Evolutionary conservation across 2,888 invertebrate species (phyloP).

Genomic region (Rhyacophila evoluta): DNA sequence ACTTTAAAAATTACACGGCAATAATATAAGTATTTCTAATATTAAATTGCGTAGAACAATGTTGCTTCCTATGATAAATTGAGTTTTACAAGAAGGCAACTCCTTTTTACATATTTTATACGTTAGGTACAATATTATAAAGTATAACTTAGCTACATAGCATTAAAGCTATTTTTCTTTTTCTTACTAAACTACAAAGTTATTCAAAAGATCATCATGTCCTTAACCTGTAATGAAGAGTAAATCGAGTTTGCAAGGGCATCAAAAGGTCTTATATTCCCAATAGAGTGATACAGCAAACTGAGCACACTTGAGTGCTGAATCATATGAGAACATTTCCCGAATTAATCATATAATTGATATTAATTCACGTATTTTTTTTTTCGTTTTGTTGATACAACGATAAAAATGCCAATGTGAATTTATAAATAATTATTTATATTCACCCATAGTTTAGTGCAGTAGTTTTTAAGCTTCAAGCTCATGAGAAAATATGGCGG

Average conservation of each 20-base stretch:
- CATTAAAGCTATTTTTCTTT: not conserved
- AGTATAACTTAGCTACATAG: not conserved
- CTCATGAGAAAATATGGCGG: too few relatives aligned
- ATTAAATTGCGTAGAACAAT: too few relatives aligned
- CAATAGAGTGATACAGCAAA: not conserved
- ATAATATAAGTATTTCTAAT: too few relatives aligned
- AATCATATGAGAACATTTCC: not conserved
- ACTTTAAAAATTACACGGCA: too few relatives aligned
- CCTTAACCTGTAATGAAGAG: slow-evolving; percentile 23
- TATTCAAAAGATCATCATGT: slow-evolving; percentile 29
- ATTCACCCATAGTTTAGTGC: too few relatives aligned
- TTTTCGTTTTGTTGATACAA: too few relatives aligned
- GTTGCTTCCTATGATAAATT: too few relatives aligned
- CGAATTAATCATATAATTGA: too few relatives aligned
- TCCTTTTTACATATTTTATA: not conserved
- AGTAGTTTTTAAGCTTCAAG: too few relatives aligned
- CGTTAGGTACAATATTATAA: not conserved
- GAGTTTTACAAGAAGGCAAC: not conserved
- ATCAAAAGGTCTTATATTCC: slow-evolving; percentile 22
- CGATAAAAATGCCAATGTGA: too few relatives aligned
- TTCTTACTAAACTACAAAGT: not conserved
- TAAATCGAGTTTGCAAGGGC: slow-evolving; percentile 5
- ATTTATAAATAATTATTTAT: too few relatives aligned
- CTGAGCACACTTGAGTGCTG: not conserved
- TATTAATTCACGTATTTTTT: too few relatives aligned